Conservation (phyloP, 2,888 invertebrate species). For the Theretra japonica region DNA sequence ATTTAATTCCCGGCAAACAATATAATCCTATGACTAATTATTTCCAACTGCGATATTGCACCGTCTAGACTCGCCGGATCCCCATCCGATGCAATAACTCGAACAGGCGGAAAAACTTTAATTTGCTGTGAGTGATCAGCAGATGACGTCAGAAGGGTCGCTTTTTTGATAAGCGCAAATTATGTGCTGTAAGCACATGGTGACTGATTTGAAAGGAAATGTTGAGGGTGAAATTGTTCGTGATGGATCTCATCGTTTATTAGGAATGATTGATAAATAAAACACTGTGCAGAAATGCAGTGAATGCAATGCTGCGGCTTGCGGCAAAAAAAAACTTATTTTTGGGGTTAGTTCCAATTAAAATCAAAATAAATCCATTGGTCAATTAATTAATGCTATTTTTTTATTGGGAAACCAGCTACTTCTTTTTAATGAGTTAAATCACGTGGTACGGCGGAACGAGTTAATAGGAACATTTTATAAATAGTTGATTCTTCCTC, state of each 20-base stretch:
- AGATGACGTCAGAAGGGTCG: conserved; percentile 23
- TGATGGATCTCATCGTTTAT: neutral
- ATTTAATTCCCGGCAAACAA: conserved; percentile 17
- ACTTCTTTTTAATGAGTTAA: too few species aligned
- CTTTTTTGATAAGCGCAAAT: conserved; percentile 17
- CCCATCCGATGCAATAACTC: conserved; percentile 54
- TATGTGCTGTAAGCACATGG: conserved; percentile 32
- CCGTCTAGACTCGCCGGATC: conserved; percentile 48
- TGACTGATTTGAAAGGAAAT: conserved; percentile 11
- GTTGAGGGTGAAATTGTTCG: neutral
- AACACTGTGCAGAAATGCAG: neutral
- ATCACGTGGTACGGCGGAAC: too few species aligned
- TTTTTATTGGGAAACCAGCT: too few species aligned
- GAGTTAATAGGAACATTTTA: too few species aligned
- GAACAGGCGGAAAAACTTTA: conserved; percentile 61
- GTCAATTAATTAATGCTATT: too few species aligned
- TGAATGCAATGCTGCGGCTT: too few species aligned
- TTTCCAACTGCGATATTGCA: conserved; percentile 32
- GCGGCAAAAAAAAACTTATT: too few species aligned
- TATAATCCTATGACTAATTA: conserved; percentile 25
- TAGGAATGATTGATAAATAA: neutral
- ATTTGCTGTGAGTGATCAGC: conserved; percentile 70
- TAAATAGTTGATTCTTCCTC: too few species aligned
- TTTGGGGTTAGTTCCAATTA: too few species aligned
- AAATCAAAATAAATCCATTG: too few species aligned